A percentile compares a stretch with the other conserved stretches of the same genome.
phyloP scores from a whole-genome alignment of 1,140 invertebrate genomes.

The Ips nitidus region DNA sequence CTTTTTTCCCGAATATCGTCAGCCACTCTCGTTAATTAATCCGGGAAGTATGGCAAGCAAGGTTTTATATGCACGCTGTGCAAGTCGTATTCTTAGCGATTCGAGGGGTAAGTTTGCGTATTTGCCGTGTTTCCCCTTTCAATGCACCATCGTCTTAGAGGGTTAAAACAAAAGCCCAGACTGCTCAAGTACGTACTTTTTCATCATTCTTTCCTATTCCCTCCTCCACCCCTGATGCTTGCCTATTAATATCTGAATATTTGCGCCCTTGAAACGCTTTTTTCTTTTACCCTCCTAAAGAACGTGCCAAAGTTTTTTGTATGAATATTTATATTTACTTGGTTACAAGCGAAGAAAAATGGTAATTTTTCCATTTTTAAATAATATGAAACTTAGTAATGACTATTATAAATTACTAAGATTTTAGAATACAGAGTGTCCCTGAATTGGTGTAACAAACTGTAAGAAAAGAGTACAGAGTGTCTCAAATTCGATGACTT shows the following conservation, averaged over 20 bases:
- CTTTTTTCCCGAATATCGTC: background rate
- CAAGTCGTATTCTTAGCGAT: conserved; percentile 23
- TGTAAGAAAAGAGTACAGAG: no score
- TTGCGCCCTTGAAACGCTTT: conserved; percentile 28
- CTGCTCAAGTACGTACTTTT: conserved; percentile 44
- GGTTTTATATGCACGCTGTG: conserved; percentile 8
- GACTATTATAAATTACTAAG: no score
- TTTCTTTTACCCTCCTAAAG: background rate
- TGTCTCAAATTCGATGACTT: no score
- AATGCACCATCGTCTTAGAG: conserved; percentile 42
- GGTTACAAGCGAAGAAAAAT: no score
- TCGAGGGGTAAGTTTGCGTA: conserved; percentile 34
- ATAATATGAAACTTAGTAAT: no score
- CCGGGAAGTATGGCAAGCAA: conserved; percentile 13
- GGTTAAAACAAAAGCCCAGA: conserved; percentile 45
- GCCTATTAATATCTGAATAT: conserved; percentile 45
- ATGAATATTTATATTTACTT: no score
- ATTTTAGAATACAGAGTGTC: no score
- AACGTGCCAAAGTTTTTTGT: no score
- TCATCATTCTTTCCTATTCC: conserved; percentile 21
- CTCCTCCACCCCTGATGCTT: conserved; percentile 21
- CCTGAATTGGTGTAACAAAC: no score
- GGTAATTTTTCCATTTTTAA: no score
- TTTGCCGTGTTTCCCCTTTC: conserved; percentile 43
- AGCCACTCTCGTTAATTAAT: conserved; percentile 33